Evolutionary conservation across 2,113 vertebrate genomes (phyloP), one percentile per base, ranked within the genome.

Genomic region (Ctenomys sociabilis): DNA sequence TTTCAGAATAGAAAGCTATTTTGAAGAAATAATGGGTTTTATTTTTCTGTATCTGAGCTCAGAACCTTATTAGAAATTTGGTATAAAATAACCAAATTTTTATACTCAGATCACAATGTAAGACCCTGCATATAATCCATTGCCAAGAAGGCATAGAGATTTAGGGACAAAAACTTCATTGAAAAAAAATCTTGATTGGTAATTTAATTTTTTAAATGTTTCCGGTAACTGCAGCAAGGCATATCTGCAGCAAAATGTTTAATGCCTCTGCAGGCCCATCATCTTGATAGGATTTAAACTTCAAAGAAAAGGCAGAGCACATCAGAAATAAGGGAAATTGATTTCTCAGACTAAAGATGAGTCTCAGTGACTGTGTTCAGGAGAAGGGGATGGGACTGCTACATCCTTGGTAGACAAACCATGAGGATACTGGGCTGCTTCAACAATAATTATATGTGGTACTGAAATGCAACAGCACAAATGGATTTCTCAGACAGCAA

Each of bases 181-280:
- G 4, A 64, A 75, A 14, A 68, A 66, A 89, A 89, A 5, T 81
- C 6, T 49, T 45, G 0, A 1, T 57, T 57, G 26, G 11, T 61
- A 45, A 82, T 17, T 93, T 54, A 35, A 0, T 83, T 82, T 90
- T 85, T 32, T 57, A 84, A 77, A 21, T 37, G 49, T 11, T 88
- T 87, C 22, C 88, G 37, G 0, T 72, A 91, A 95, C 86, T 86
- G 64, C 57, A 8, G 0, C 5, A 75, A 93, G 3, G 78, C 8
- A 2, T 43, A 24, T 80, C 40, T 80, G 57, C 12, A 86, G 13
- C 4, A 82, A 90, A 92, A 59, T 93, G 7, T 61, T 78, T 54
- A 21, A 54, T 13, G 13, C 6, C 40, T 73, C 26, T 3, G 1
- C n/a, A 81, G 9, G 6, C 4, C 2, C 12, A 19, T 9, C 7